Evolutionary conservation across 2,113 vertebrate species (phyloP), one percentile per base, ranked within the genome.

Genomic region (Cairina moschata): DNA sequence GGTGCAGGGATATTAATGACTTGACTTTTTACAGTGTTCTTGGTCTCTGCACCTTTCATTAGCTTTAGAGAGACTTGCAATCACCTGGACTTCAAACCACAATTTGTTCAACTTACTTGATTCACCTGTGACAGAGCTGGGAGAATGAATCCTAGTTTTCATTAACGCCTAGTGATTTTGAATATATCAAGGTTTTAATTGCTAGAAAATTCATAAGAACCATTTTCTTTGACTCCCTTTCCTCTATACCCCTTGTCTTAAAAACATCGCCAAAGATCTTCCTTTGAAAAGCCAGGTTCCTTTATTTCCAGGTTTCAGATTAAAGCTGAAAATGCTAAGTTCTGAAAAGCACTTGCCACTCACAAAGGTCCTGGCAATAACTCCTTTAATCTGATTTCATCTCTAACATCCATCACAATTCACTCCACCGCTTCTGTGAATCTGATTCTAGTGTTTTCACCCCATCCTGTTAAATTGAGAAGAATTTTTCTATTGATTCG

Each of bases 401-500:
- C 50, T 74, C n/a, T 67, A 94, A 6, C n/a, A 58, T 85, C 62
- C 22, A 63, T 90, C 58, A 83, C 20, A 91, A 88, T 80, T 85
- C 55, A 77, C 28, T 90, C 59, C 92, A 46, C 36, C 52, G 32
- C 40, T 80, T 71, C 79, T 77, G 31, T 91, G 82, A 83, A 91
- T 52, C 14, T 62, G 59, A 54, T 76, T 94, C 55, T 71, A 26
- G n/a, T 92, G 42, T 80, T 91, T 96, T 91, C 59, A 74, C 81
- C n/a, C 42, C 28, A 29, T 83, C 25, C 63, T 63, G 63, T 68
- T 93, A 88, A 91, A 93, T 50, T 88, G 56, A 77, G 56, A 87
- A 76, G 82, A 88, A 69, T 88, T 90, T 94, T 93, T 88, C 59
- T 95, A 67, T 91, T 91, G 87, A 96, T 91, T 90, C 60, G 67